Base-by-base conservation (phyloP, 2,113 vertebrate genomes). In the Etheostoma cragini region DNA sequence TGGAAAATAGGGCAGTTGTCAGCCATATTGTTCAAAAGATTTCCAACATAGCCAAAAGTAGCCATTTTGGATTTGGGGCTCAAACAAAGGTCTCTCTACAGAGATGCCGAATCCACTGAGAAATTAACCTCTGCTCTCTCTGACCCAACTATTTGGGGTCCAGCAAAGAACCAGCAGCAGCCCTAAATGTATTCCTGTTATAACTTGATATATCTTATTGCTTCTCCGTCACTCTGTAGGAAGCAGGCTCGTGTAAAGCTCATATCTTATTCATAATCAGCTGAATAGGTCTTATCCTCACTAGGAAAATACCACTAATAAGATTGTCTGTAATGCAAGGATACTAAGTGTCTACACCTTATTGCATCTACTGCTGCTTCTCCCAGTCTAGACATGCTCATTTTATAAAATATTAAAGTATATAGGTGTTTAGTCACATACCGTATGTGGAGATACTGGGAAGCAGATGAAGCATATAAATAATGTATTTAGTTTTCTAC, bases 251-350 rank as follows among this genome's bases (percentile, higher is more conserved):
- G 4, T 17, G 30, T 8, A 17, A 24, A 72, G 60, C 47, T 75
- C 66, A 62, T 80, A 6, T 76, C n/a, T 72, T 80, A 80, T 82
- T 82, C 70, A 82, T 13, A 57, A 3, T 26, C 45, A 50, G 46
- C 19, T 54, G 19, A 38, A 54, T 22, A 49, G 35, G 17, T 30
- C 38, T 78, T 22, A 62, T 12, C 13, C 33, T 46, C 26, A 38
- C 50, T 14, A 33, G 4, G n/a, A 67, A 16, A 30, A 10, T 12
- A 35, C 12, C 33, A 47, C 2, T 11, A n/a, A 64, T 57, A 52
- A 45, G 22, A 69, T 5, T 52, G 33, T 58, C 4, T 58, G 61
- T 12, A 50, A 45, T 15, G 15, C 2, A 11, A 60, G 13, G 47
- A 52, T 22, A 65, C 73, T 30, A 30, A 50, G 73, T 57, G 58